Evolutionary conservation across 2,888 invertebrate genomes (phyloP).

Genomic region (Gnatocerus cornutus): DNA sequence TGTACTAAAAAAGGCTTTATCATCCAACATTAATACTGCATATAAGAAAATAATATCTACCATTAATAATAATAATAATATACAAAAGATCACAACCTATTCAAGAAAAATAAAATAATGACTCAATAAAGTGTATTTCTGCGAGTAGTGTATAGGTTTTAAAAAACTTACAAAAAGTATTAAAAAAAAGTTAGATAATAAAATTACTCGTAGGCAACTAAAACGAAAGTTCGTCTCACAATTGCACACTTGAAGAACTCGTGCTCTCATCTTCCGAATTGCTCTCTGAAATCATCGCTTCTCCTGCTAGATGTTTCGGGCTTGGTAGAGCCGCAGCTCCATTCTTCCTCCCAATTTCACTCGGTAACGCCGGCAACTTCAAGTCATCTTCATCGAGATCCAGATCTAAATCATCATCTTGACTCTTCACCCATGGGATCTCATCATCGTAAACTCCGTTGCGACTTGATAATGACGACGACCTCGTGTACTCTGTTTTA

Average conservation of each 20-base stretch:
- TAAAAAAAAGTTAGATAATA: conserved; percentile 42
- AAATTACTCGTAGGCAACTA: conserved; percentile 49
- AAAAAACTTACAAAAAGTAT: conserved; percentile 41
- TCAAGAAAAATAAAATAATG: conserved; percentile 27
- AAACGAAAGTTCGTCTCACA: conserved; percentile 64
- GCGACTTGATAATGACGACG: conserved; percentile 68
- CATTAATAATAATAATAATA: conserved; percentile 42
- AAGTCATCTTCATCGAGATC: conserved; percentile 64
- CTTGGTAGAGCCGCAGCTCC: conserved; percentile 64
- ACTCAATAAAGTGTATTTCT: conserved; percentile 20
- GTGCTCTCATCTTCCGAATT: conserved; percentile 76
- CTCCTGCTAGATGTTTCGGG: conserved; percentile 80
- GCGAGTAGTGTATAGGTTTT: conserved; percentile 26
- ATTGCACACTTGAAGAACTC: conserved; percentile 71
- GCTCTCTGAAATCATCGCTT: conserved; percentile 80
- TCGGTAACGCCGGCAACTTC: conserved; percentile 68
- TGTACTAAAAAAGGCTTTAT: conserved; percentile 52
- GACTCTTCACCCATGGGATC: conserved; percentile 45
- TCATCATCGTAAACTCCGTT: conserved; percentile 57
- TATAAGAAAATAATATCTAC: conserved; percentile 36
- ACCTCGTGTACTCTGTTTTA: conserved; percentile 66
- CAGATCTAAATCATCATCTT: conserved; percentile 54
- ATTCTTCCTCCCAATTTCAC: conserved; percentile 66
- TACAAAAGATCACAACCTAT: conserved; percentile 50
- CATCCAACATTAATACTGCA: conserved; percentile 47